Base-by-base conservation (phyloP, 2,113 vertebrate genomes). In the Mola mola region DNA sequence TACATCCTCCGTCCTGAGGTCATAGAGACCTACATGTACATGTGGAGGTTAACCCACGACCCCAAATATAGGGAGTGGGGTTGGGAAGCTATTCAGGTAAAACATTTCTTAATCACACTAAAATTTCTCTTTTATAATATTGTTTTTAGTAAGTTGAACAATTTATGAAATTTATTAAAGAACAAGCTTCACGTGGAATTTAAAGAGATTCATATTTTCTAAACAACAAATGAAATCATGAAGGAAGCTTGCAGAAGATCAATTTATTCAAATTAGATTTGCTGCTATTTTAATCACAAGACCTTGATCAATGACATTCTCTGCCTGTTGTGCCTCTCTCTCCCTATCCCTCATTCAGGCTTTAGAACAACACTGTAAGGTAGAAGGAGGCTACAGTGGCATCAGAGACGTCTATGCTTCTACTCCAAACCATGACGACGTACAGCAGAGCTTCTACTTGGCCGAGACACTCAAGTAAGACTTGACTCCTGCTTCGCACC, bases 21-120 rank as follows among this genome's bases (percentile, higher is more conserved):
- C 43, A 93, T 99, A 26, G 97, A 99, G 91, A 98, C 96, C 9
- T 97, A 98, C 90, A 96, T 98, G 96, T 99, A 99, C 87, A 94
- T 99, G 96, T 99, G 97, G 97, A 91, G 96, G 70, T 93, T 98
- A 74, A 98, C 96, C 41, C 97, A 99, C 0, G 96, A 99, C 69
- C 96, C 96, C 33, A 97, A 98, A 58, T 99, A 99, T 89, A 91
- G 96, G 19, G 92, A 97, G 60, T 99, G 97, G 97, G 97, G 95
- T 80, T 99, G 97, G 97, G 97, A 99, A 91, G 96, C 96, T 3
- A 94, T 97, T 4, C 93, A 97, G 96, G 97, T 15, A 33, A n/a
- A 5, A 13, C 36, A 1, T 15, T 25, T 7, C n/a, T n/a, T n/a
- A n/a, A n/a, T n/a, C n/a, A n/a, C n/a, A n/a, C n/a, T n/a, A n/a